A percentile compares a stretch with the other conserved stretches of the same genome.
phyloP scores from a whole-genome alignment of 2,113 vertebrate species.

The Archilochus colubris region DNA sequence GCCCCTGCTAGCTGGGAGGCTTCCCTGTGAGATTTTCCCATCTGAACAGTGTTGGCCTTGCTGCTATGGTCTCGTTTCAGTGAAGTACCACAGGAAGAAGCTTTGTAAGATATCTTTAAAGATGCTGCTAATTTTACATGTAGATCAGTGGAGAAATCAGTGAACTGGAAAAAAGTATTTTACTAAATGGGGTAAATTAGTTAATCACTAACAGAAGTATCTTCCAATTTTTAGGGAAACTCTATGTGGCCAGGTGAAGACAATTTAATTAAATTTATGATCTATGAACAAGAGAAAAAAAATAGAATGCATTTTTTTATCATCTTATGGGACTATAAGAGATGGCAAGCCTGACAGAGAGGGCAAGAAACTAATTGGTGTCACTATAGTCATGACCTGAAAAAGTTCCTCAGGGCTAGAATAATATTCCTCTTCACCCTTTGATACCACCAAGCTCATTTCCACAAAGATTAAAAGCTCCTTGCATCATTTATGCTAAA shows the following conservation, averaged over 20 bases:
- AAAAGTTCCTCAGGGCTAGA: background rate
- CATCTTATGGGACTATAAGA: background rate
- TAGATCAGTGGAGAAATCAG: background rate
- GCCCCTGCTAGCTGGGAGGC: background rate
- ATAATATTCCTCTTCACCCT: background rate
- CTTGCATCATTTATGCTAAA: background rate
- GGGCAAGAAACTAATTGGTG: background rate
- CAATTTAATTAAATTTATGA: background rate
- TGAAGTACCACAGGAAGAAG: background rate
- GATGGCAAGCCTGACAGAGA: background rate
- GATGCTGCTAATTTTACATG: background rate
- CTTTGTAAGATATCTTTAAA: background rate
- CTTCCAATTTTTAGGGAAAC: background rate
- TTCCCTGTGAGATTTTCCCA: background rate
- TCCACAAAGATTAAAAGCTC: background rate
- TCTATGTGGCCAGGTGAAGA: background rate
- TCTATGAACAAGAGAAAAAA: background rate
- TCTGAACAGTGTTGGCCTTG: rapidly evolving
- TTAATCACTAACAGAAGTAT: background rate
- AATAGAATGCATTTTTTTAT: background rate
- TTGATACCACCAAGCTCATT: background rate
- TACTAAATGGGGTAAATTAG: background rate
- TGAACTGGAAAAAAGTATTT: background rate
- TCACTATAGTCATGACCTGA: background rate
- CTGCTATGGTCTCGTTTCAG: background rate